Evolutionary conservation across 2,113 vertebrate genomes (phyloP), one percentile per base, ranked within the genome.

Genomic region (Excalfactoria chinensis): DNA sequence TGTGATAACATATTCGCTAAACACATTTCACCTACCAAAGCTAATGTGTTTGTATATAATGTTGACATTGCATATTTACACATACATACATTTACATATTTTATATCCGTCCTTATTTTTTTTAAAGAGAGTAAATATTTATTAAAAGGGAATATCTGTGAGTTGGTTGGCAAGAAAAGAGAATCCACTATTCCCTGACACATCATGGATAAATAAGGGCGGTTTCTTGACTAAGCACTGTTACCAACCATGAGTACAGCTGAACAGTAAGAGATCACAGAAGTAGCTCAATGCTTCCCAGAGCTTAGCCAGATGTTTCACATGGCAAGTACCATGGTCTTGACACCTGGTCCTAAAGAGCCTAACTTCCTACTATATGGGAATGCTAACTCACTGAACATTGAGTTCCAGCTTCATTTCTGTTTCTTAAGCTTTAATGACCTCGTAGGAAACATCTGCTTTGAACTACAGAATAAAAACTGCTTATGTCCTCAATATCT

Each of bases 1-100:
- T 34, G 55, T 49, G 84, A 90, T 94, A 94, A 89, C 72, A 40
- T 84, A 88, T 89, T 90, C 95, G 86, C 88, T 95, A 58, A 91
- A 88, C 70, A 85, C 81, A 93, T 94, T 91, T 95, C 90, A 95
- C 92, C 79, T 83, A 84, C 91, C 55, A 88, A 43, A 94, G 62
- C 88, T 79, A 93, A 94, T 80, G 68, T 74, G 78, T 80, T 86
- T 96, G 60, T 84, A 82, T 88, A 93, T 90, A 93, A 86, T 59
- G 64, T 93, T 84, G 82, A 89, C 76, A 68, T 26, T 74, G 94
- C 71, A 64, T 82, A 91, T 95, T 94, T 96, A 93, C 48, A 84
- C 34, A 67, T 22, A 82, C 91, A 67, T 32, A 93, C 69, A 94
- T 90, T 88, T 93, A 94, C 86, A 94, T 72, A 80, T 78, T 88